A percentile compares a stretch with the other conserved stretches of the same genome.
phyloP scores from a whole-genome alignment of 2,797 vertebrate species.

The Brachymystax lenok region DNA sequence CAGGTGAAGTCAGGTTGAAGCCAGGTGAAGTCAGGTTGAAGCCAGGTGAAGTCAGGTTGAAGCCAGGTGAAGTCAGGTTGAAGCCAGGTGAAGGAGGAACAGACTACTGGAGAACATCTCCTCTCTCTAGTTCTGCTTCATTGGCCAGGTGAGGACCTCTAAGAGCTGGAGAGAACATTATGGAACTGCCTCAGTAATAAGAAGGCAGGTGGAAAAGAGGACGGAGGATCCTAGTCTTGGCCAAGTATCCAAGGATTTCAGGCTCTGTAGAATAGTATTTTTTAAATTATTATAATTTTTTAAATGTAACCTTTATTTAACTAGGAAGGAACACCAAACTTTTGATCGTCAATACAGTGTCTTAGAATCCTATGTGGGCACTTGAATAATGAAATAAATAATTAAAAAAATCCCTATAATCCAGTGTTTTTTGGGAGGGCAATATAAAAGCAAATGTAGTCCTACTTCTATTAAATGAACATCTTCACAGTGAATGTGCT shows the following conservation, averaged over 20 bases:
- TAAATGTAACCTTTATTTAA: too few relatives aligned
- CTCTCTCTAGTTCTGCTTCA: constrained; percentile 4
- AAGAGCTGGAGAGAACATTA: constrained; percentile 8
- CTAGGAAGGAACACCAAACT: neutral
- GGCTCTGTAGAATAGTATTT: neutral
- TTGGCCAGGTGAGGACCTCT: neutral
- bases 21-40: neutral
- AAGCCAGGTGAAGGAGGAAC: neutral
- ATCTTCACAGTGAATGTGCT: neutral
- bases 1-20: neutral
- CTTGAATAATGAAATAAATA: too few relatives aligned
- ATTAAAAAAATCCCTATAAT: too few relatives aligned
- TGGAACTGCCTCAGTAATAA: neutral
- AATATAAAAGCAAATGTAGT: too few relatives aligned
- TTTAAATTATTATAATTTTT: too few relatives aligned
- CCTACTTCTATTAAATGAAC: neutral
- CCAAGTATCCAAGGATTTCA: neutral
- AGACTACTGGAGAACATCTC: constrained; percentile 6
- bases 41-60: neutral
- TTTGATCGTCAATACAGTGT: neutral
- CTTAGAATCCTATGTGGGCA: neutral
- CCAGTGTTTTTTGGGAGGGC: too few relatives aligned
- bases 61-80: neutral
- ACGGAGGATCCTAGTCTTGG: neutral
- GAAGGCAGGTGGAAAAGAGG: neutral